phyloP scores from a whole-genome alignment of 2,113 vertebrate species.

The Apteryx owenii region DNA sequence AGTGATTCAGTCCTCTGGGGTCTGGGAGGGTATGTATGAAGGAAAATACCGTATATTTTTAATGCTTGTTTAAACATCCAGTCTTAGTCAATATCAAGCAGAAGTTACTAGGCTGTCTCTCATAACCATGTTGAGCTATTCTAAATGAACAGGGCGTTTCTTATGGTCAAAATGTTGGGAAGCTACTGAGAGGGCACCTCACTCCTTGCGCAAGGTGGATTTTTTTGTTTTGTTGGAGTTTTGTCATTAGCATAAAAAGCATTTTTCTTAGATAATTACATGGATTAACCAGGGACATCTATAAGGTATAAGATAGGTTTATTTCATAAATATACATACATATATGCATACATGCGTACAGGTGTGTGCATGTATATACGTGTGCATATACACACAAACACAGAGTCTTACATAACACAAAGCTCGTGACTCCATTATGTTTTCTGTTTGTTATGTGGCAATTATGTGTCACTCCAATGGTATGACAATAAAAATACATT shows the following conservation, averaged over 20 bases:
- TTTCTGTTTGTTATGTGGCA: not conserved
- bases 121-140: not conserved
- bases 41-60: not conserved
- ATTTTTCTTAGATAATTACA: not conserved
- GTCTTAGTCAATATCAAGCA: not conserved
- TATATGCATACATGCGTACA: rapidly evolving
- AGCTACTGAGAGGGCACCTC: not conserved
- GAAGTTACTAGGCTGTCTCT: not conserved
- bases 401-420: not conserved
- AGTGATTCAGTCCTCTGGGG: not conserved
- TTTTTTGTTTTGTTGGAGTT: not conserved
- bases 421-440: not conserved
- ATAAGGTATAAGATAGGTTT: not conserved
- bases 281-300: not conserved
- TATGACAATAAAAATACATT: not conserved
- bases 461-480: rapidly evolving
- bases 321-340: not conserved
- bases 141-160: not conserved
- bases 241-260: not conserved
- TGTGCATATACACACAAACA: not conserved
- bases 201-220: not conserved
- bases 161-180: not conserved
- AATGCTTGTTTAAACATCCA: not conserved
- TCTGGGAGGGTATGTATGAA: not conserved
- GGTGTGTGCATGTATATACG: not conserved